Base-by-base conservation (phyloP, 2,888 invertebrate species). In the Aphrophora alni region DNA sequence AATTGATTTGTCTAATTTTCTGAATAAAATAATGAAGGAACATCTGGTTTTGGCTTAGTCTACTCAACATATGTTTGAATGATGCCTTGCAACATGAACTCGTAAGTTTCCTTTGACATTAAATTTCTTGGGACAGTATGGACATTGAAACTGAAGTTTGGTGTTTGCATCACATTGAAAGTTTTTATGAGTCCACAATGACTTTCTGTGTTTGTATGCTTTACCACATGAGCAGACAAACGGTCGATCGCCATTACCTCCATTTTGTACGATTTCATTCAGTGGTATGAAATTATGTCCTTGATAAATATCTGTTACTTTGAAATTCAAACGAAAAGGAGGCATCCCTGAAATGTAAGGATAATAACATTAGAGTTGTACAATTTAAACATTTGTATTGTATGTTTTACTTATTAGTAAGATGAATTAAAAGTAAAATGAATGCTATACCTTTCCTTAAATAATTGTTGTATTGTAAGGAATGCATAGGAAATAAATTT, bases 131-230 rank as follows among this genome's bases (percentile, higher is more conserved):
- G 79, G 79, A 24, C 85, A 85, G 26, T 80, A 80, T 0, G 77
- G 77, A 70, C 85, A 85, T 24, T 71, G 59, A 38, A 84, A 84
- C 26, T 81, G 82, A 1, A 82, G 83, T 24, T 80, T 82, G 51
- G 26, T 7, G 24, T 72, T 78, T 59, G 33, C 87, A 10, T 80
- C 83, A 72, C 84, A 84, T 28, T 83, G 83, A 28, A 82, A 83
- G 77, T 77, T 81, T 81, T 80, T 44, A 44, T 84, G 84, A 21
- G 82, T 82, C 26, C 38, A 59, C 10, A 84, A 38, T 24, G 78
- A 80, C 24, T 74, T 68, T 38, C 75, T 81, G 51, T 69, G 78
- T 2, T 69, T 75, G 51, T 81, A 81, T 14, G 70, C 21, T 38
- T 78, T 81, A 7, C 81, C 81, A 44, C 81, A 81, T 28, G n/a